These are phyloP conservation scores for Poeciliopsis retropinna DNA, from an alignment of 2,113 vertebrate genomes.

Conservation along the genomic window DNA sequence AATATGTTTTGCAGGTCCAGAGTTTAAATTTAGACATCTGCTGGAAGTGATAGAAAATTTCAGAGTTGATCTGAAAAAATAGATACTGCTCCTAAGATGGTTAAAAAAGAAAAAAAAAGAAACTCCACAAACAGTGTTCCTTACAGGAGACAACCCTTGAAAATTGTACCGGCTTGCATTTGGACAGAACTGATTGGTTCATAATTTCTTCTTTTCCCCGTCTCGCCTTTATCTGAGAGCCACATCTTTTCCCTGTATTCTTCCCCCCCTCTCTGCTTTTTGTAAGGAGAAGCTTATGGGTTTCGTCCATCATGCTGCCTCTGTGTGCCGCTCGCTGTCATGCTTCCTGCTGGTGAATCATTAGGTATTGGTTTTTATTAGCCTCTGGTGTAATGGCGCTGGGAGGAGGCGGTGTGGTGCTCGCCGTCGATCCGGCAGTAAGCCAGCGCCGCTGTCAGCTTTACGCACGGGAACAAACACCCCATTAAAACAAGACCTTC, in stretches of 20 bases:
- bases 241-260: neutral
- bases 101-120: neutral
- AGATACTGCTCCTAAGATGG: neutral
- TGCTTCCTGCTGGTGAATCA: slow-evolving; percentile 49
- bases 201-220: neutral
- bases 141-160: neutral
- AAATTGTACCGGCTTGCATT: neutral
- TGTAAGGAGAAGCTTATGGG: neutral
- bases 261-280: neutral
- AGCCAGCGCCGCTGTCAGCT: slow-evolving; percentile 49
- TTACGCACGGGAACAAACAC: slow-evolving; percentile 69
- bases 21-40: neutral
- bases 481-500: slow-evolving; percentile 72
- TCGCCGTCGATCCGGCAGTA: slow-evolving; percentile 45
- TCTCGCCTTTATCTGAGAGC: neutral
- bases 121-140: neutral
- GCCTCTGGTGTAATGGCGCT: slow-evolving; percentile 47
- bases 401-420: slow-evolving; percentile 12
- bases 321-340: slow-evolving; percentile 38
- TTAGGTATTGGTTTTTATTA: slow-evolving; percentile 70
- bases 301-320: slow-evolving; percentile 14
- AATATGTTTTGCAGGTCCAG: neutral
- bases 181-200: neutral
- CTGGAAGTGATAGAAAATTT: neutral
- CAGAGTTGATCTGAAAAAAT: neutral